Evolutionary conservation across 2,113 vertebrate genomes (phyloP).

Genomic region (Lepus timidus): DNA sequence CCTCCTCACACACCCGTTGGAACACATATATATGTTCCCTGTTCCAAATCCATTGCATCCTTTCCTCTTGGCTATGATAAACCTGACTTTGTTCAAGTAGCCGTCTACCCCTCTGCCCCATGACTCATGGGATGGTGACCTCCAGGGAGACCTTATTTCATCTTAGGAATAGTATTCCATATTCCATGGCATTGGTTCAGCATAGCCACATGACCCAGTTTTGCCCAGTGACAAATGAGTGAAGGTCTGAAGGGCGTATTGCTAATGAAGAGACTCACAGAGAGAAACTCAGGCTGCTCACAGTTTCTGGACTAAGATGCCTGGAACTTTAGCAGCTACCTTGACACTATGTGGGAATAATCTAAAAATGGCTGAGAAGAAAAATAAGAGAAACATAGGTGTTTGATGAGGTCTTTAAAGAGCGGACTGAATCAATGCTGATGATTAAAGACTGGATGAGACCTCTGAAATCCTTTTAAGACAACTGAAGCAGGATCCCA

Average conservation of each 20-base stretch:
- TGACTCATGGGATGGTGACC: not conserved
- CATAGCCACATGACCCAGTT: not conserved
- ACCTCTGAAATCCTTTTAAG: not conserved
- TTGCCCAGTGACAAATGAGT: not conserved
- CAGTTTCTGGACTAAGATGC: not conserved
- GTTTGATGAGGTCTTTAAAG: not conserved
- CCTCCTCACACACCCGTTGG: not conserved
- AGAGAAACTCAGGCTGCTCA: not conserved
- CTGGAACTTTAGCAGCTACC: not conserved
- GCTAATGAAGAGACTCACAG: not conserved
- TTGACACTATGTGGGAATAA: not conserved
- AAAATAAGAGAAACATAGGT: not conserved
- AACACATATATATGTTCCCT: not conserved
- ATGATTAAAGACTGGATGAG: not conserved
- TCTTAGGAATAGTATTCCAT: not conserved
- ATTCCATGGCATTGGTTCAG: not conserved
- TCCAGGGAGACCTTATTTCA: not conserved
- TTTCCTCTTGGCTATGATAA: not conserved
- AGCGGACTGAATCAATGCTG: not conserved
- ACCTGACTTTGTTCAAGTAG: not conserved
- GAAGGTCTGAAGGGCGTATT: not conserved
- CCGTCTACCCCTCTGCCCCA: not conserved
- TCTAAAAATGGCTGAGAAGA: not conserved
- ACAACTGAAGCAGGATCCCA: not conserved
- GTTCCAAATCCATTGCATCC: not conserved